These are phyloP conservation scores for Antrozous pallidus DNA, from an alignment of 2,797 vertebrate genomes.

Conservation along the genomic window DNA sequence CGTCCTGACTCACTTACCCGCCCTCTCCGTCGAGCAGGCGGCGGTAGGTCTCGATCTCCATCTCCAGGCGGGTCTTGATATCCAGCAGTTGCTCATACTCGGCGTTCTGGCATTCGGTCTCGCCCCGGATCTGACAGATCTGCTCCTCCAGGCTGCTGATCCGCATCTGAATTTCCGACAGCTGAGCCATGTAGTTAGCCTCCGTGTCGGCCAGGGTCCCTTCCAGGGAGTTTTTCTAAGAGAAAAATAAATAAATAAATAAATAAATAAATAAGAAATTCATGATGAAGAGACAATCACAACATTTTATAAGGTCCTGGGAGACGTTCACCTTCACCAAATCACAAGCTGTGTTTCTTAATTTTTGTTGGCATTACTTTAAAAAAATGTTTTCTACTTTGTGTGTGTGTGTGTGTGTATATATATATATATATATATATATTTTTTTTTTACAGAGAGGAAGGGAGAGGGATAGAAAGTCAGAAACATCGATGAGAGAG, in stretches of 20 bases:
- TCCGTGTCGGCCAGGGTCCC: slow-evolving; percentile 88
- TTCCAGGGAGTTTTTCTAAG: slow-evolving; percentile 89
- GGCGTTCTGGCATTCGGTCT: slow-evolving; percentile 87
- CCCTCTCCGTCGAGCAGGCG: slow-evolving; percentile 87
- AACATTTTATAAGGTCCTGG: not conserved
- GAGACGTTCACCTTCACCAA: not conserved
- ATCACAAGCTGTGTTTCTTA: not conserved
- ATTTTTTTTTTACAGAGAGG: no score
- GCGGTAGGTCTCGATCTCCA: slow-evolving; percentile 91
- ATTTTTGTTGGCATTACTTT: no score
- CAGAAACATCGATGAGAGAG: no score
- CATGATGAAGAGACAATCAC: not conserved
- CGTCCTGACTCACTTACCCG: not conserved
- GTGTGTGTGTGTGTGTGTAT: no score
- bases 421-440: no score
- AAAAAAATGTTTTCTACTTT: no score
- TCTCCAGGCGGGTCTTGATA: slow-evolving; percentile 89
- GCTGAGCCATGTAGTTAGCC: slow-evolving; percentile 83
- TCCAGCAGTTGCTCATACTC: slow-evolving; percentile 87
- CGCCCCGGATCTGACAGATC: slow-evolving; percentile 83
- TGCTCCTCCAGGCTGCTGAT: slow-evolving; percentile 89
- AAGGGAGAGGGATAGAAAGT: no score
- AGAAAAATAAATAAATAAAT: not conserved
- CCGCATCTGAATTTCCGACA: slow-evolving; percentile 83
- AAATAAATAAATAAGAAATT: not conserved